Conservation (phyloP, 1,140 invertebrate species). For the Musca domestica region DNA sequence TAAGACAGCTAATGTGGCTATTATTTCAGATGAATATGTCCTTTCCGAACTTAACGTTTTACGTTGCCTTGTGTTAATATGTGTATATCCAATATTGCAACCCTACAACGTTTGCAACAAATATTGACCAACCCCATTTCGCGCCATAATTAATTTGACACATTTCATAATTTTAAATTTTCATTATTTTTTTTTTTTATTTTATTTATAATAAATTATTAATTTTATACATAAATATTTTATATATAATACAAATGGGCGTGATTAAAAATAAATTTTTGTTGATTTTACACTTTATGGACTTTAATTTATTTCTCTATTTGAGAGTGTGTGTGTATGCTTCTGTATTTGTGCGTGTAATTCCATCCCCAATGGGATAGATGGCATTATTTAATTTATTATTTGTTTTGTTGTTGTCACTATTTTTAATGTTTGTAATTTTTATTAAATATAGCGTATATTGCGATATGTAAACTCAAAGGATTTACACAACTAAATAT, state of each 20-base stretch:
- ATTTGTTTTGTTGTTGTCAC: neutral
- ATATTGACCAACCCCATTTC: no score
- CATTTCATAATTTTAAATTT: neutral
- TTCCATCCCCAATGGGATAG: neutral
- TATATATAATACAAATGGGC: slow-evolving; percentile 9
- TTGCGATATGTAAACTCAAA: slow-evolving; percentile 7
- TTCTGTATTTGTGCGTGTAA: neutral
- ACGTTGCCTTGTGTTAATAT: no score
- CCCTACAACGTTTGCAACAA: no score
- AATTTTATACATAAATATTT: neutral
- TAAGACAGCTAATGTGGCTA: no score
- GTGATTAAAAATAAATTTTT: slow-evolving; percentile 6
- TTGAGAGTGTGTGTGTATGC: no score
- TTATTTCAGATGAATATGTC: no score
- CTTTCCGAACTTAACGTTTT: no score
- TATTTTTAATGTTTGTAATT: no score
- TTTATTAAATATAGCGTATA: neutral
- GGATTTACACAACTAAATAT: slow-evolving; percentile 10
- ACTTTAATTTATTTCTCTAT: slow-evolving; percentile 5
- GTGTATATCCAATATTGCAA: no score
- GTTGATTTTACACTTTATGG: neutral
- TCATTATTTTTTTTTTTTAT: slow-evolving; percentile 8
- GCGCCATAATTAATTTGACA: no score
- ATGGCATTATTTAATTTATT: neutral
- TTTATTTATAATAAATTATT: slow-evolving; percentile 20